Base-by-base conservation (phyloP, 2,888 invertebrate species). In the Magallana nippona region DNA sequence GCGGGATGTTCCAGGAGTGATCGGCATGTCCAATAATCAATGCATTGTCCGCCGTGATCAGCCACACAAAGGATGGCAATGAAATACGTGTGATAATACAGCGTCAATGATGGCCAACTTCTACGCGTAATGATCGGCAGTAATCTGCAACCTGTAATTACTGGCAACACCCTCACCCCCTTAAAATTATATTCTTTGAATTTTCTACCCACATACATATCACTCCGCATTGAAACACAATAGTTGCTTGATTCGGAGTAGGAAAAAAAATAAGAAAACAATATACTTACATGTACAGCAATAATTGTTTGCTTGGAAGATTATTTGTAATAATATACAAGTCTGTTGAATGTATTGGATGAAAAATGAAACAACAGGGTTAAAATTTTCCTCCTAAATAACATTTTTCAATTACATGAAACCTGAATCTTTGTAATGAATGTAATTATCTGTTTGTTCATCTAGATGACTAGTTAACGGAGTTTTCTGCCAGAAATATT, bases 401-500 rank as follows among this genome's bases (percentile, higher is more conserved):
- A 32, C 22, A 27, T 71, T 32, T 71, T 71, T 22, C 71, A 71
- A 71, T 71, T 71, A 71, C 32, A 32, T 22, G 71, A 71, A 71
- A 71, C 27, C 71, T 27, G 32, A 27, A 71, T 27, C 71, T 15
- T 71, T 71, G 32, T 71, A 71, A 71, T 71, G 71, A 27, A 71
- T 71, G 71, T 71, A 71, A 71, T 71, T 71, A 27, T 63, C 11
- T 63, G 63, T 63, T 63, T 63, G 63, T 13, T 19, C 63, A 63
- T 63, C 63, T 63, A 22, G 63, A 19, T 63, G 19, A 27, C 63
- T 32, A 27, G 71, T 71, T 71, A 71, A 15, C 32, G 22, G 71
- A 71, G 22, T 71, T 71, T 71, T 71, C 71, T 71, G 71, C 71
- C 15, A 32, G 71, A 71, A 71, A 71, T 71, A 71, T 71, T 71